These are phyloP conservation scores for Cathartes aura DNA, from an alignment of 2,113 vertebrate species.

Conservation along the genomic window DNA sequence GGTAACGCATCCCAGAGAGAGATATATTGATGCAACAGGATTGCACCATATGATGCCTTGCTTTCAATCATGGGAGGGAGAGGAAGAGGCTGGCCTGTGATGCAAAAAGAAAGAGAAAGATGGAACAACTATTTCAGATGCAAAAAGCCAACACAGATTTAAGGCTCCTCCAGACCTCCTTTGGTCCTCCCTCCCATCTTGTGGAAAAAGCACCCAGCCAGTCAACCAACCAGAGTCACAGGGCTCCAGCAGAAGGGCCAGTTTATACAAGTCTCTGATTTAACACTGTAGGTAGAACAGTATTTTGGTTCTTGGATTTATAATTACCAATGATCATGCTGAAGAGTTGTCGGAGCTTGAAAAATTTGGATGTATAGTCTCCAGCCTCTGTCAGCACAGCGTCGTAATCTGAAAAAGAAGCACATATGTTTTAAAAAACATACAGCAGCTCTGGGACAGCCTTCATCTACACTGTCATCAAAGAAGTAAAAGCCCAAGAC, in stretches of 20 bases:
- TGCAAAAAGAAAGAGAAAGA: not conserved
- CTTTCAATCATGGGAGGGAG: slow-evolving; percentile 67
- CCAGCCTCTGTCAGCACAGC: slow-evolving; percentile 92
- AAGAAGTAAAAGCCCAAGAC: not conserved
- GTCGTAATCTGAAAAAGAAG: slow-evolving; percentile 88
- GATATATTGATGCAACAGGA: slow-evolving; percentile 78
- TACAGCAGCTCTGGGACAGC: not conserved
- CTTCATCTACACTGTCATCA: not conserved
- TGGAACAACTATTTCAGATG: not conserved
- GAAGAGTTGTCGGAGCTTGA: slow-evolving; percentile 86
- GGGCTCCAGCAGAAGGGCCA: not conserved
- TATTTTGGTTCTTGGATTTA: not conserved
- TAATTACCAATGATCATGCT: slow-evolving; percentile 80
- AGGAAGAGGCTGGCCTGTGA: slow-evolving; percentile 68
- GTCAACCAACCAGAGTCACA: not conserved
- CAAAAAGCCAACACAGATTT: not conserved
- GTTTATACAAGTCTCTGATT: not conserved
- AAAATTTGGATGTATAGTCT: slow-evolving; percentile 93
- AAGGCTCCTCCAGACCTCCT: not conserved
- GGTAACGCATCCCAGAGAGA: slow-evolving; percentile 87
- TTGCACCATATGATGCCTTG: slow-evolving; percentile 68
- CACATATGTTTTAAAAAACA: not conserved
- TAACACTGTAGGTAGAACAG: not conserved
- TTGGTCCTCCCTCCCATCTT: not conserved
- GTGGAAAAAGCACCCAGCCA: not conserved